These are phyloP conservation scores for Pseudochirops cupreus DNA, from an alignment of 2,797 vertebrate genomes.

Conservation along the genomic window DNA sequence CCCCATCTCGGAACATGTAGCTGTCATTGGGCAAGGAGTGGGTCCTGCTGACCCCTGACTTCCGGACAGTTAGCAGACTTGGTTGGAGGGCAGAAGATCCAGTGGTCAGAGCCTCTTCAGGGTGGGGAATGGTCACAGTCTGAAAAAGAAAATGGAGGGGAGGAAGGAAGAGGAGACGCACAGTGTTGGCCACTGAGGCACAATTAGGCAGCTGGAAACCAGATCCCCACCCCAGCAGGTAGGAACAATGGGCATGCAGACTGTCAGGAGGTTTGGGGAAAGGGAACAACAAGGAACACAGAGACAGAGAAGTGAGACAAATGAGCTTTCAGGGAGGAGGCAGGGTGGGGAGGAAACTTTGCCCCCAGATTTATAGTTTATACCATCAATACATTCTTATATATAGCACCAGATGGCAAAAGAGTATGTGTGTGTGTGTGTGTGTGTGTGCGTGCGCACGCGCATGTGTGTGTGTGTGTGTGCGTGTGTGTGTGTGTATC, in stretches of 20 bases:
- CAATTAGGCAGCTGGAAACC: slow-evolving; percentile 33
- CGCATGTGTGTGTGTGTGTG: neutral
- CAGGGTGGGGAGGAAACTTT: slow-evolving; percentile 13
- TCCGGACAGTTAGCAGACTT: slow-evolving; percentile 92
- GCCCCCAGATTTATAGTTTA: neutral
- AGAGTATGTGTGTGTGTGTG: neutral
- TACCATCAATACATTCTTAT: slow-evolving; percentile 40
- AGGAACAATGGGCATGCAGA: slow-evolving; percentile 81
- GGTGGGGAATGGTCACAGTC: slow-evolving; percentile 74
- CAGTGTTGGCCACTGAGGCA: slow-evolving; percentile 23
- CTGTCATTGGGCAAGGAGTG: slow-evolving; percentile 98
- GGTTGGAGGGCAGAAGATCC: slow-evolving; percentile 72
- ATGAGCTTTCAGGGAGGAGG: slow-evolving; percentile 38
- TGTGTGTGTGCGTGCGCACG: neutral
- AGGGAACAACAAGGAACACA: slow-evolving; percentile 1
- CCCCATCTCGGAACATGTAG: slow-evolving; percentile 92
- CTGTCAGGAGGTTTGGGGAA: slow-evolving; percentile 2
- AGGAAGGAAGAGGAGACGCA: neutral
- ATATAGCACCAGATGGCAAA: slow-evolving; percentile 30
- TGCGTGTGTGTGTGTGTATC: neutral
- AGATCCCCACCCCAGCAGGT: slow-evolving; percentile 44
- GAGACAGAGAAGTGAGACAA: slow-evolving; percentile 60
- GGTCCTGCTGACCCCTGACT: slow-evolving; percentile 94
- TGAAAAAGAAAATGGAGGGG: slow-evolving; percentile 73
- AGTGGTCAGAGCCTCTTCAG: slow-evolving; percentile 18